Conservation (phyloP, 2,797 vertebrate species). For the Sebastolobus alascanus region DNA sequence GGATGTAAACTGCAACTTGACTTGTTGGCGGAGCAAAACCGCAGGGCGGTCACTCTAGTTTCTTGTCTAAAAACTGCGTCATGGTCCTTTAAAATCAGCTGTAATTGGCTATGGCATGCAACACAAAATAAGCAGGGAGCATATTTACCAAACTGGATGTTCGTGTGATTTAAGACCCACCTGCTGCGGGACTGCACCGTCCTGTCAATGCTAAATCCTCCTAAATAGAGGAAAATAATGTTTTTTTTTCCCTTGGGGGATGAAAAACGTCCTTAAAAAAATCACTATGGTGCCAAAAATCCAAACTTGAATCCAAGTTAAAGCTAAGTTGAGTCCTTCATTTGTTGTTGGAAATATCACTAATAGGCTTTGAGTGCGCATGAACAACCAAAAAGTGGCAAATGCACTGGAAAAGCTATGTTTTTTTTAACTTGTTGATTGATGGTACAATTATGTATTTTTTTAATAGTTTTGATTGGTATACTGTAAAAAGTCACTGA, state of each 20-base stretch:
- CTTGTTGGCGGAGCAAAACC: not conserved
- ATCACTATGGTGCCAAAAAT: not conserved
- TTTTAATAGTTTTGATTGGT: conserved; percentile 24
- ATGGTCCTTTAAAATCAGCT: not conserved
- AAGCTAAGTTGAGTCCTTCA: conserved; percentile 29
- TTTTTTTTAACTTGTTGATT: conserved; percentile 5
- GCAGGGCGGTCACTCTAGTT: not conserved
- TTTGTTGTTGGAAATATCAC: conserved; percentile 48
- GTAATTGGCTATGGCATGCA: conserved; percentile 1
- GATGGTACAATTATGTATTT: conserved; percentile 23
- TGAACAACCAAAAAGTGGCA: not conserved
- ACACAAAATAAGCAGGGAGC: conserved; percentile 3
- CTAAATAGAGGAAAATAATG: conserved; percentile 28
- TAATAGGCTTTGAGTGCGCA: conserved; percentile 18
- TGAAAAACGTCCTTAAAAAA: conserved; percentile 20
- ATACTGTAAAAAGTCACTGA: not conserved
- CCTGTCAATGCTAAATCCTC: conserved; percentile 6
- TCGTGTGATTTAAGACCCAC: conserved; percentile 11
- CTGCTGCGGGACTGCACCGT: conserved; percentile 20
- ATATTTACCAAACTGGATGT: conserved; percentile 8
- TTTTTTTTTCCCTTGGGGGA: conserved; percentile 1
- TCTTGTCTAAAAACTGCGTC: not conserved
- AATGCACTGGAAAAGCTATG: conserved; percentile 10
- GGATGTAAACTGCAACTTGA: not conserved
- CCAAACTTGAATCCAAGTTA: conserved; percentile 24